phyloP scores from a whole-genome alignment of 2,113 vertebrate genomes.

The Muntiacus muntjak region DNA sequence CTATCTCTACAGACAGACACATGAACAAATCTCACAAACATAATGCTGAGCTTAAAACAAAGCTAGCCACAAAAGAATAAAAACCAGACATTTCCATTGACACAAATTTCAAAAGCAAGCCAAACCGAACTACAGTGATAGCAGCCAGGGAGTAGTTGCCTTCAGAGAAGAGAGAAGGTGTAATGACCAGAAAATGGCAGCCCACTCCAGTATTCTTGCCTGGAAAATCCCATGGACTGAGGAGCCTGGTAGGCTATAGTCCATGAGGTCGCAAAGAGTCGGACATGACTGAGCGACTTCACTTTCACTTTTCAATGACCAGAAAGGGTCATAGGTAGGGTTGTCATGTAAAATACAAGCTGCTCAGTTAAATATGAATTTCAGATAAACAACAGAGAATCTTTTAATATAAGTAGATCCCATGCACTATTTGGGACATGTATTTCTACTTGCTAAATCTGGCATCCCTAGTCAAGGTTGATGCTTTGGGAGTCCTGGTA shows the following conservation, averaged over 20 bases:
- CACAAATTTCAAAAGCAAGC: slow-evolving; percentile 29
- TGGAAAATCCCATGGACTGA: no score
- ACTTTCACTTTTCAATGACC: no score
- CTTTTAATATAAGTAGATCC: background rate
- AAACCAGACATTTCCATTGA: background rate
- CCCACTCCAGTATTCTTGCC: no score
- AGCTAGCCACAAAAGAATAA: background rate
- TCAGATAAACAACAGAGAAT: slow-evolving; percentile 3
- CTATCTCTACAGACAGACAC: background rate
- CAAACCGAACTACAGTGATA: background rate
- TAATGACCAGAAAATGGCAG: background rate
- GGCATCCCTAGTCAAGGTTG: background rate
- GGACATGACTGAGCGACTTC: no score
- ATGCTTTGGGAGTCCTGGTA: background rate
- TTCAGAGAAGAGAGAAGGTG: background rate
- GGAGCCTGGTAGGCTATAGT: no score
- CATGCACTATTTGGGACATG: background rate
- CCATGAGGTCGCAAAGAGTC: no score
- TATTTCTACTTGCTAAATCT: slow-evolving; percentile 34
- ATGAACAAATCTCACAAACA: background rate
- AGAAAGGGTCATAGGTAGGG: background rate
- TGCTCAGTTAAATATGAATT: slow-evolving; percentile 31
- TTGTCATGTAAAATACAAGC: background rate
- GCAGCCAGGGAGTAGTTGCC: background rate
- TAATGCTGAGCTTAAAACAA: background rate